A percentile compares a stretch with the other conserved stretches of the same genome.
Conservation (phyloP, 92 coral and sea anemone species). For the Epizoanthus scotinus region DNA sequence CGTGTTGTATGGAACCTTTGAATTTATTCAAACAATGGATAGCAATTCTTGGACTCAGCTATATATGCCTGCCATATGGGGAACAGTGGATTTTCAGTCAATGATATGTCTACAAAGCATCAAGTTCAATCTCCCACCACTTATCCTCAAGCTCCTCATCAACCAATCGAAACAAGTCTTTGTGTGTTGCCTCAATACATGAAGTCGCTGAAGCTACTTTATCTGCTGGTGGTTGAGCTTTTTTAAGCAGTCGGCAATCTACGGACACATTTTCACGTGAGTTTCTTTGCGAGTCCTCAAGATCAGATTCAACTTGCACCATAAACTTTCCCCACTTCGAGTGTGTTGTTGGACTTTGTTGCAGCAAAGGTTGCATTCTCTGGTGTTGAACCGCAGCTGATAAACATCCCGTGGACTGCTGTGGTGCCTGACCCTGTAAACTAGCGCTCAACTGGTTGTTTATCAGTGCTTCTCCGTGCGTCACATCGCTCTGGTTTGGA, state of each 20-base stretch:
- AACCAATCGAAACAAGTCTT: conserved; percentile 9
- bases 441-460: neutral
- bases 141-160: conserved; percentile 52
- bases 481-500: neutral
- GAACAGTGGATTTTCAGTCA: too few relatives aligned
- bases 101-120: neutral
- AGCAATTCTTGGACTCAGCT: too few relatives aligned
- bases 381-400: neutral
- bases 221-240: neutral
- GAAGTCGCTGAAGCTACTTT: conserved; percentile 2
- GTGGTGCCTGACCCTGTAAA: too few relatives aligned
- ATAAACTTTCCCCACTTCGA: conserved; percentile 54
- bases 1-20: too few relatives aligned
- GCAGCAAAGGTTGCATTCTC: neutral
- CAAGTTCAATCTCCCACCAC: conserved; percentile 52
- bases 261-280: neutral
- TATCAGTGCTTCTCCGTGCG: neutral
- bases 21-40: too few relatives aligned
- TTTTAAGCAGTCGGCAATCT: neutral
- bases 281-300: conserved; percentile 11
- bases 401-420: neutral
- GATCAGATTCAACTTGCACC: neutral
- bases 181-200: neutral
- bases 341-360: neutral
- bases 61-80: too few relatives aligned